Base-by-base conservation (phyloP, 2,888 invertebrate species). In the Thymelicus acteon region DNA sequence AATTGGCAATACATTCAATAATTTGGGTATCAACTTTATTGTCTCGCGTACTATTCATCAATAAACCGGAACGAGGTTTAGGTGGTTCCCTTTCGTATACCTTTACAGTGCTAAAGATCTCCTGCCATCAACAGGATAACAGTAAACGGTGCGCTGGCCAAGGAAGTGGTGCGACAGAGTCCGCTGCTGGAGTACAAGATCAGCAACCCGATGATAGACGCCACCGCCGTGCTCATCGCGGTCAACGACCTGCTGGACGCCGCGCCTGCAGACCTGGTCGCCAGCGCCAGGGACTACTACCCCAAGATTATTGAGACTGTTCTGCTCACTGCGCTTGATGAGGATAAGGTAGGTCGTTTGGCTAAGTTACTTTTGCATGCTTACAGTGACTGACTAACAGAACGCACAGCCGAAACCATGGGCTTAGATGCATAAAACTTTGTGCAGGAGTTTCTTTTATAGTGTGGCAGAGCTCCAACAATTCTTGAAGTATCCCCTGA, bases 91-190 rank as follows among this genome's bases (percentile, higher is more conserved):
- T 31, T 24, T 24, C 1, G 1, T 44, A 7, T 8, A 7, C 8
- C 10, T 44, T 12, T 44, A 44, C 0, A 44, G 12, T n/a, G n/a
- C 44, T 44, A 3, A 44, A 7, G 44, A 44, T 44, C 1, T 0
- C 6, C 6, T 49, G n/a, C 7, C 19, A 54, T 12, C 54, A 24
- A 54, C 78, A 93, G 93, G 65, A 88, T 93, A 79, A 89, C 91
- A 52, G 80, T 91, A 6, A 93, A 94, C 73, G 93, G 93, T 10
- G 89, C 92, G 0, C 72, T 94, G 72, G 93, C 94, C 2, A 92
- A 91, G 74, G 93, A 93, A 76, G 88, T 94, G 7, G 87, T 94
- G 0, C 87, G 86, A 31, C 92, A 93, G 71, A 94, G 93, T 72
- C 75, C 85, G 0, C 85, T 94, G 0, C 75, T 94, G 2, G 87